These are phyloP conservation scores for Epinotia demarniana DNA, from an alignment of 2,888 invertebrate species.

Conservation along the genomic window DNA sequence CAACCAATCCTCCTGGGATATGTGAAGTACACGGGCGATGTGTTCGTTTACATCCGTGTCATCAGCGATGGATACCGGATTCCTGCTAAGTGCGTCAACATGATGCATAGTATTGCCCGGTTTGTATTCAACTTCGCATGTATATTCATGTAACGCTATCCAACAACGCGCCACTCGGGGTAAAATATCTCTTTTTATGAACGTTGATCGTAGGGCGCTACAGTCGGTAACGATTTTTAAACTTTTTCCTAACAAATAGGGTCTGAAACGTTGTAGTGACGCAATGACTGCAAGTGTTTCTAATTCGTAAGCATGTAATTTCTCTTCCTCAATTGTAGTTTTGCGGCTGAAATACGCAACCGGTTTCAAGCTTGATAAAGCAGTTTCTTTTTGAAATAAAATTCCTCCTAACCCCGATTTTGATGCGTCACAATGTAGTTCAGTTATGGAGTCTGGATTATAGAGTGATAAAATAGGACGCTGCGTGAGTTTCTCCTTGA, in stretches of 20 bases:
- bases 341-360: constrained; percentile 44
- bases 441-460: constrained; percentile 47
- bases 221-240: constrained; percentile 49
- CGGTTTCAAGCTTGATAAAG: constrained; percentile 13
- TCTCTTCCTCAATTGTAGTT: constrained; percentile 47
- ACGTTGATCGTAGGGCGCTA: constrained; percentile 47
- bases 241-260: constrained; percentile 45
- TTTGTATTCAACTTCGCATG: constrained; percentile 41
- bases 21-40: not conserved
- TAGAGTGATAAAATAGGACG: constrained; percentile 52
- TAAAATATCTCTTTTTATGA: constrained; percentile 46
- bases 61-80: not conserved
- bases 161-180: constrained; percentile 48
- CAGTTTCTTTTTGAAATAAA: constrained; percentile 30
- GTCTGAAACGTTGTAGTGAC: constrained; percentile 47
- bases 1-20: constrained; percentile 9
- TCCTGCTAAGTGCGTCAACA: constrained; percentile 36
- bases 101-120: constrained; percentile 17
- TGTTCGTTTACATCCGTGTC: not conserved
- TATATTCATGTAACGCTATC: constrained; percentile 42
- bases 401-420: constrained; percentile 41
- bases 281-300: constrained; percentile 47
- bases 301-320: constrained; percentile 48
- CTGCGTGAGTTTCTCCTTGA: constrained; percentile 35
- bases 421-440: constrained; percentile 46